phyloP scores from a whole-genome alignment of 2,797 vertebrate species.

The Phrynocephalus vlangalii region DNA sequence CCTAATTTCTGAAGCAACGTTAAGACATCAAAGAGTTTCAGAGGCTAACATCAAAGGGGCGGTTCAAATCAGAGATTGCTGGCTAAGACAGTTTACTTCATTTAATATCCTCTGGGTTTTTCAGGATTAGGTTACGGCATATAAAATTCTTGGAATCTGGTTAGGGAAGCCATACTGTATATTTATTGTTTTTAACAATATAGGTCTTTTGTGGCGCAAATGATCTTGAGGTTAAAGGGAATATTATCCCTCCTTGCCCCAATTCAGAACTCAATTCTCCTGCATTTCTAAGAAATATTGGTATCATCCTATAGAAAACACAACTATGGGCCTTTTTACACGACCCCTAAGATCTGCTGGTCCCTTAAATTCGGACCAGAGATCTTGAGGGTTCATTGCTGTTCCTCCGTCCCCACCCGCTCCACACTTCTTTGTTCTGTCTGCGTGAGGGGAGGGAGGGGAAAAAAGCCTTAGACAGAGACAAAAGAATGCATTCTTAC shows the following conservation, averaged over 20 bases:
- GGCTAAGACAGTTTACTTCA: constrained; percentile 83
- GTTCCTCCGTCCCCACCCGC: no score
- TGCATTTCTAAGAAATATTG: constrained; percentile 57
- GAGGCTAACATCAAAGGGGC: constrained; percentile 82
- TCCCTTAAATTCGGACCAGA: no score
- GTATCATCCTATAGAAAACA: constrained; percentile 58
- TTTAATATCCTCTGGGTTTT: constrained; percentile 85
- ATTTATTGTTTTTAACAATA: constrained; percentile 78
- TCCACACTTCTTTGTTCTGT: no score
- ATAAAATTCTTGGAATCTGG: constrained; percentile 84
- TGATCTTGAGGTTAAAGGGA: constrained; percentile 49
- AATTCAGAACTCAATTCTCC: constrained; percentile 64
- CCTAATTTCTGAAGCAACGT: constrained; percentile 82
- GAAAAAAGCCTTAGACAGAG: no score
- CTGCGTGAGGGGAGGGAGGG: no score
- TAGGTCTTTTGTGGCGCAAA: constrained; percentile 53
- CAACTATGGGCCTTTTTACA: no score
- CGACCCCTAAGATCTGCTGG: no score
- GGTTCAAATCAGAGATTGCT: constrained; percentile 82
- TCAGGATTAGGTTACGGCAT: constrained; percentile 81
- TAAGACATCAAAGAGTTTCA: constrained; percentile 83
- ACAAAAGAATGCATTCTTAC: no score
- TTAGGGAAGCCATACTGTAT: constrained; percentile 73
- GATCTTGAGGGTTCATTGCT: no score
- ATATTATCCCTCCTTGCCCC: constrained; percentile 59